These are phyloP conservation scores for Drosophila nannoptera DNA, from an alignment of 1,140 invertebrate genomes.

Conservation along the genomic window DNA sequence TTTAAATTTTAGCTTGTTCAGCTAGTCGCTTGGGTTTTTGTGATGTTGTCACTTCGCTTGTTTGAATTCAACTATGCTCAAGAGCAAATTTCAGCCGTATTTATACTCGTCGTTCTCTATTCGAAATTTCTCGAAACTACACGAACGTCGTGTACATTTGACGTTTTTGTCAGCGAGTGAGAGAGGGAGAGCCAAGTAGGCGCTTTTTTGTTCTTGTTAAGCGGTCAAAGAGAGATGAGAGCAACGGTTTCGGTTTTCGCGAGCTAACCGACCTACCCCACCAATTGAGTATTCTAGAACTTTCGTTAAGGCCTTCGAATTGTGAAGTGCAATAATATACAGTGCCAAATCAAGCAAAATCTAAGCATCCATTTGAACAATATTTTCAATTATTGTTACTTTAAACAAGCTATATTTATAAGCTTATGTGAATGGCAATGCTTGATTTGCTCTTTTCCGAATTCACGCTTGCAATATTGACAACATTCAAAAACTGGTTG, in stretches of 20 bases:
- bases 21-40: conserved; percentile 48
- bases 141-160: neutral
- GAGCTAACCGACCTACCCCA: conserved; percentile 81
- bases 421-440: neutral
- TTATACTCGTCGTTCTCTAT: conserved; percentile 55
- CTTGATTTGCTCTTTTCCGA: neutral
- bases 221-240: neutral
- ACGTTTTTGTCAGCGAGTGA: neutral
- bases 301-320: too few relatives aligned
- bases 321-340: too few relatives aligned
- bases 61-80: conserved; percentile 56
- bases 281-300: too few relatives aligned
- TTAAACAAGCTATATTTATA: conserved; percentile 65
- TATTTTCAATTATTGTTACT: conserved; percentile 71
- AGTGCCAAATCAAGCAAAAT: too few relatives aligned
- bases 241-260: neutral
- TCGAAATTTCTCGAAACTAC: conserved; percentile 79
- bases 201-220: neutral
- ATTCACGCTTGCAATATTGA: neutral
- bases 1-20: conserved; percentile 41
- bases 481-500: neutral
- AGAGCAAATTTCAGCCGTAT: conserved; percentile 48
- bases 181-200: conserved; percentile 11
- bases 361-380: too few relatives aligned
- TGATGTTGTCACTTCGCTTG: conserved; percentile 61